A percentile compares a stretch with the other conserved stretches of the same genome.
These are phyloP conservation scores for Aplochiton taeniatus DNA, from an alignment of 2,797 vertebrate genomes.

Conservation along the genomic window DNA sequence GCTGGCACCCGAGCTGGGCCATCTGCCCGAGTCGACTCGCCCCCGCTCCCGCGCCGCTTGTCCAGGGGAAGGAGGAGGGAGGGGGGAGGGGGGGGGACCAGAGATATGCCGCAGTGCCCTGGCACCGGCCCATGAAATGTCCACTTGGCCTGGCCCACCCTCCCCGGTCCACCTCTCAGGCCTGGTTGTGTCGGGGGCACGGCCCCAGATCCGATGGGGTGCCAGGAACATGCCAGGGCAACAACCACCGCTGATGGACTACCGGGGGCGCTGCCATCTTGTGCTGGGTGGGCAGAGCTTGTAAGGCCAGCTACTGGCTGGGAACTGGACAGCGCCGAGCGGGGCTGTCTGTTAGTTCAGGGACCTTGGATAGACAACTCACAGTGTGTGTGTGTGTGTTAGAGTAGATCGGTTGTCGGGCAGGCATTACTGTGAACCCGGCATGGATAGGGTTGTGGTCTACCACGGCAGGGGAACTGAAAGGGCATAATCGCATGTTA, in stretches of 20 bases:
- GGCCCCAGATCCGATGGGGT: slow-evolving; percentile 59
- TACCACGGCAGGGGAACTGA: no score
- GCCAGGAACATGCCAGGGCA: slow-evolving; percentile 70
- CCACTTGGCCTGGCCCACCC: slow-evolving; percentile 70
- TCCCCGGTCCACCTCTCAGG: slow-evolving; percentile 47
- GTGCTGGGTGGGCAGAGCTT: slow-evolving; percentile 54
- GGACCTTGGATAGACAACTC: no score
- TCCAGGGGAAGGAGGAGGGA: slow-evolving; percentile 68
- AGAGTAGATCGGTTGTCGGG: no score
- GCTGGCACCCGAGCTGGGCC: slow-evolving; percentile 71
- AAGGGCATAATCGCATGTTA: no score
- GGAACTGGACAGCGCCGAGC: no score
- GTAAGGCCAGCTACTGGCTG: no score
- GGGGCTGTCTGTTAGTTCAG: no score
- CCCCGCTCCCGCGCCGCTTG: slow-evolving; percentile 70
- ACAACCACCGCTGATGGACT: slow-evolving; percentile 69
- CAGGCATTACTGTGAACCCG: no score
- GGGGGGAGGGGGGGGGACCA: slow-evolving; percentile 56
- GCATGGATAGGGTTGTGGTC: no score
- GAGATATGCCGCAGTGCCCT: slow-evolving; percentile 66
- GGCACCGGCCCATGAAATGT: slow-evolving; percentile 75
- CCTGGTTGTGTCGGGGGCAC: slow-evolving; percentile 44
- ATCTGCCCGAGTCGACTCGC: slow-evolving; percentile 74
- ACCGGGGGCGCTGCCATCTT: slow-evolving; percentile 66
- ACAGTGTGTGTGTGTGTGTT: no score